Percentiles rank a stretch among this genome's conserved stretches.
These are phyloP conservation scores for Botrylloides violaceus DNA, from an alignment of 23 tunicate species.

Conservation along the genomic window DNA sequence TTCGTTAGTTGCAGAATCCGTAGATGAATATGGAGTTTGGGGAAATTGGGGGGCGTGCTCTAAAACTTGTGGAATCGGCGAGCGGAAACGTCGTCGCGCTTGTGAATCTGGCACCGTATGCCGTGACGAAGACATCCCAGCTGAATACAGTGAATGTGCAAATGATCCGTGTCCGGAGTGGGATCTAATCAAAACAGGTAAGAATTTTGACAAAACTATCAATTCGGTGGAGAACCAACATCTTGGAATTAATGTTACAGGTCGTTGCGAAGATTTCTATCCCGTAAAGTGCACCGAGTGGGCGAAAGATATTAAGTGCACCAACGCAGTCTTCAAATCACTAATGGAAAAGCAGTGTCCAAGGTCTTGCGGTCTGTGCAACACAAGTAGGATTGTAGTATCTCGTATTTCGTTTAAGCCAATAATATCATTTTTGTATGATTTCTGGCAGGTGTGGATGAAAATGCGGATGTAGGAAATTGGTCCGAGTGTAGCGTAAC, in stretches of 20 bases:
- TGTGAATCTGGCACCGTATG: constrained; percentile 30
- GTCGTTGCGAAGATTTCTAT: constrained; percentile 8
- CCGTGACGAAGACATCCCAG: constrained; percentile 15
- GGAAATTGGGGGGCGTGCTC: constrained; percentile 54
- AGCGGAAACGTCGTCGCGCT: constrained; percentile 29
- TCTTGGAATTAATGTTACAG: not conserved
- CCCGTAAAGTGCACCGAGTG: constrained; percentile 5
- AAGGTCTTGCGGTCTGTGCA: constrained; percentile 7
- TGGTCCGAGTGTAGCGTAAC: constrained; percentile 18
- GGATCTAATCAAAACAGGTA: too few species aligned
- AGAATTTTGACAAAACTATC: too few species aligned
- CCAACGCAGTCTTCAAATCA: not conserved
- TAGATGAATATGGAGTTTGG: constrained; percentile 37
- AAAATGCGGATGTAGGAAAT: not conserved
- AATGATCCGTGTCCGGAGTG: constrained; percentile 22
- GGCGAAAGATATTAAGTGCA: not conserved
- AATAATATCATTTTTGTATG: too few species aligned
- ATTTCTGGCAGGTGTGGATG: too few species aligned
- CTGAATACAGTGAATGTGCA: constrained; percentile 16
- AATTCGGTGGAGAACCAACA: too few species aligned
- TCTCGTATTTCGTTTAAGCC: too few species aligned
- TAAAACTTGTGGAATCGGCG: constrained; percentile 53
- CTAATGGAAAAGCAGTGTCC: constrained; percentile 5
- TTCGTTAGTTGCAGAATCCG: too few species aligned
- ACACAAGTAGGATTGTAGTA: too few species aligned